These are phyloP conservation scores for Nycticorax nycticorax DNA, from an alignment of 2,113 vertebrate species.

Conservation along the genomic window DNA sequence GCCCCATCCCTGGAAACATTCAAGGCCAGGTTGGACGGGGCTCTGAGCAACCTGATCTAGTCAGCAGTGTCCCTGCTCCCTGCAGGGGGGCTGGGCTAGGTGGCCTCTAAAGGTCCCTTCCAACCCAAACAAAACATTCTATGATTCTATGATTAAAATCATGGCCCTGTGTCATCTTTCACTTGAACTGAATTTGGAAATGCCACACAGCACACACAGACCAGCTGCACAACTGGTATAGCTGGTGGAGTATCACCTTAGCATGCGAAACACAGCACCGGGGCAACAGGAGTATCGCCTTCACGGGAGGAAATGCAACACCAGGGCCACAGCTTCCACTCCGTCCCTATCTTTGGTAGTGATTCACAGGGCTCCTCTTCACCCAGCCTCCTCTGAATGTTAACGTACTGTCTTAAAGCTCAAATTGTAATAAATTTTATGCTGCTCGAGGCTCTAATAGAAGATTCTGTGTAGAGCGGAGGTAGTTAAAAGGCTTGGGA, in stretches of 20 bases:
- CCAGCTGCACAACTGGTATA: neutral
- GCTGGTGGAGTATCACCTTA: neutral
- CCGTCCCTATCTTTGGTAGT: neutral
- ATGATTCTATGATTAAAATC: neutral
- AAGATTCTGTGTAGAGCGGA: neutral
- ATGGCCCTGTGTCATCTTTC: neutral
- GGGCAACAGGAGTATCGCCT: neutral
- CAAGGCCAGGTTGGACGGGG: no score
- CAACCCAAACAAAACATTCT: no score
- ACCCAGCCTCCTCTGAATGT: neutral
- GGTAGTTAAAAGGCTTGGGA: neutral
- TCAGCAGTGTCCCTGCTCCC: no score
- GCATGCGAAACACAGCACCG: neutral
- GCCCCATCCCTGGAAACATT: no score
- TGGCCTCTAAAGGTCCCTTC: no score
- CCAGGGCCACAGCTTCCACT: neutral
- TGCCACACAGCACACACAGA: accelerated
- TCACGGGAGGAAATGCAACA: neutral
- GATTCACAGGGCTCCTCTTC: neutral
- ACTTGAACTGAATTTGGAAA: neutral
- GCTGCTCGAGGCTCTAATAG: neutral
- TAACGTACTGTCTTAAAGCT: neutral
- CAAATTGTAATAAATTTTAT: neutral
- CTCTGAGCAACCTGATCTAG: no score
- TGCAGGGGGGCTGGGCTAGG: no score